phyloP scores from a whole-genome alignment of 2,888 invertebrate species.

The Litoditis marina region DNA sequence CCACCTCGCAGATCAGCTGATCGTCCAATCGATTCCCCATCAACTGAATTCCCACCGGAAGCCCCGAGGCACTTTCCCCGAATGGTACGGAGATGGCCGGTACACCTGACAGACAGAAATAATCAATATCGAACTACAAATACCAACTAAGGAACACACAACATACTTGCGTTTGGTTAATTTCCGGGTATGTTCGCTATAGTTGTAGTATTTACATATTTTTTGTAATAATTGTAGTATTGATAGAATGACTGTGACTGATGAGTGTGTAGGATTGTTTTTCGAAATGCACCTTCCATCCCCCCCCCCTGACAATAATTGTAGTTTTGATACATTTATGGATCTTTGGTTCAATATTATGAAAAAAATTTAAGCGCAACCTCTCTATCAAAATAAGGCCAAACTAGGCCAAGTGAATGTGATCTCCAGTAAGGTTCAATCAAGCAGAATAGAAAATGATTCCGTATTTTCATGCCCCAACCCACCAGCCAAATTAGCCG shows the following conservation, averaged over 20 bases:
- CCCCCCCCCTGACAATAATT: no score
- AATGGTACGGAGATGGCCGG: slow-evolving; percentile 57
- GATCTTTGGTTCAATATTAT: not conserved
- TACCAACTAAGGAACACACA: not conserved
- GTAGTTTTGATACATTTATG: no score
- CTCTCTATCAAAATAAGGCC: no score
- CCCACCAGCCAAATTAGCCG: slow-evolving; percentile 88
- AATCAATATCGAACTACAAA: not conserved
- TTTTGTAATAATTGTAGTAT: no score
- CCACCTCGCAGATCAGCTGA: slow-evolving; percentile 29
- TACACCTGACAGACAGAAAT: slow-evolving; percentile 30
- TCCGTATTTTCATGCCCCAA: no score
- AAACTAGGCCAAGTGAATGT: no score
- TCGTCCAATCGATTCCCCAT: slow-evolving; percentile 32
- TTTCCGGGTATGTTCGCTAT: no score
- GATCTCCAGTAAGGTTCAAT: not conserved
- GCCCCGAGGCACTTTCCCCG: slow-evolving; percentile 21
- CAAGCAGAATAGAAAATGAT: not conserved
- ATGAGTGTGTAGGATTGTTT: no score
- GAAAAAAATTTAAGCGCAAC: not conserved
- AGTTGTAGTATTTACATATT: no score
- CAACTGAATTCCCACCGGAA: slow-evolving; percentile 54
- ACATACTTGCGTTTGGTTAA: no score
- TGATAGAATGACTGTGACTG: no score
- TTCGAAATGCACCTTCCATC: no score